These are phyloP conservation scores for Chiloscyllium punctatum DNA, from an alignment of 2,797 vertebrate genomes.

Conservation along the genomic window DNA sequence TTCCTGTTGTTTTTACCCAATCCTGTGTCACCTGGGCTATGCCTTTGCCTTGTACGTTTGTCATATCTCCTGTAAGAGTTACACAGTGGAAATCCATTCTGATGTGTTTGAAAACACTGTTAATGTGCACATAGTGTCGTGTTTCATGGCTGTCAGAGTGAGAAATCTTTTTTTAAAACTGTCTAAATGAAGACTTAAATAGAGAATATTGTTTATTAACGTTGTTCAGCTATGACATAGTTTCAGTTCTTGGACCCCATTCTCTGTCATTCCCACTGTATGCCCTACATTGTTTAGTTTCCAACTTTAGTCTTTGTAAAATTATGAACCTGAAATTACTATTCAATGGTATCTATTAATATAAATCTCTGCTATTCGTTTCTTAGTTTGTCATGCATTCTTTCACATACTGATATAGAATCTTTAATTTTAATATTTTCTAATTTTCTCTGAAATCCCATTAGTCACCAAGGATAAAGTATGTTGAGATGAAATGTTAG, in stretches of 20 bases:
- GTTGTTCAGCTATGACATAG: too few relatives aligned
- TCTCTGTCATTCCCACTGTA: too few relatives aligned
- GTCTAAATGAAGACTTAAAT: too few relatives aligned
- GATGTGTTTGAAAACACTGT: too few relatives aligned
- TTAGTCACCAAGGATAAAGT: too few relatives aligned
- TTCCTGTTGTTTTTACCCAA: background rate
- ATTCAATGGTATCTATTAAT: background rate
- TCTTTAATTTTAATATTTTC: background rate
- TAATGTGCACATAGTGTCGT: too few relatives aligned
- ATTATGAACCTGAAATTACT: background rate
- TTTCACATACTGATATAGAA: background rate
- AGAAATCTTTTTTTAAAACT: too few relatives aligned
- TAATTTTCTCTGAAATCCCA: background rate
- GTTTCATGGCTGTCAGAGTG: too few relatives aligned
- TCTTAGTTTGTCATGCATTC: background rate
- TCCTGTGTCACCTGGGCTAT: background rate
- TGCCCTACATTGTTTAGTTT: background rate
- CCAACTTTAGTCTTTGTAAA: background rate
- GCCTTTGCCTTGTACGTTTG: background rate
- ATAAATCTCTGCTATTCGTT: background rate
- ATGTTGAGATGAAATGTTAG: background rate
- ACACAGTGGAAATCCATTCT: too few relatives aligned
- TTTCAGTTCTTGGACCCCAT: too few relatives aligned
- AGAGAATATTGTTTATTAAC: too few relatives aligned
- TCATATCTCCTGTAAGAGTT: background rate